Evolutionary conservation across 2,113 vertebrate genomes (phyloP), one percentile per base, ranked within the genome.

Genomic region (Sphyrna mokarran): DNA sequence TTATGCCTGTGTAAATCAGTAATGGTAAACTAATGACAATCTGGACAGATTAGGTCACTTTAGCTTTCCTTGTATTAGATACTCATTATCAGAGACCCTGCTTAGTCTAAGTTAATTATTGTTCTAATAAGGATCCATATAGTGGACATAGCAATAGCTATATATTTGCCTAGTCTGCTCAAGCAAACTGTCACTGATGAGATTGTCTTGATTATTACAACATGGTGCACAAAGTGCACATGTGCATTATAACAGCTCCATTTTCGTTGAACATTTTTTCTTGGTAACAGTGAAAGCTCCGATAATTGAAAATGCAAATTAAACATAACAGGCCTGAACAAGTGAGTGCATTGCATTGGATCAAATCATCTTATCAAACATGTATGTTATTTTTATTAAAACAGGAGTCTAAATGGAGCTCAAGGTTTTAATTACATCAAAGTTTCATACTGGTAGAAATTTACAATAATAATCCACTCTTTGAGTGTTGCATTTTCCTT

Each of bases 291-390:
- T 95, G 94, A 48, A 95, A 72, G 94, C 94, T 48, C 94, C 11
- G 40, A 72, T 72, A 95, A 95, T 95, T 70, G 37, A 95, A 95
- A 95, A 95, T 95, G 94, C 69, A 95, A 72, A 95, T 95, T 3
- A 72, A 95, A 95, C 26, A 54, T 72, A 95, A 76, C 22, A 95
- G 94, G 26, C 69, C 68, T 33, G 69, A 26, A 37, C 68, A 95
- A 76, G 69, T 72, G 93, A 72, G 40, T 43, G 69, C 22, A 29
- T 48, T 43, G 94, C 54, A n/a, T 66, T 20, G 20, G 63, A 40
- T 95, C 94, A 95, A 43, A 95, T 95, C 40, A 43, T 76, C 43
- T 93, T 68, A 37, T 9, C 40, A 70, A 95, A 6, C 9, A 2
- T 76, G 11, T 54, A 37, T 37, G 23, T 48, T 43, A 26, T 72